These are phyloP conservation scores for Prolemur simus DNA, from an alignment of 2,113 vertebrate genomes.

Conservation along the genomic window DNA sequence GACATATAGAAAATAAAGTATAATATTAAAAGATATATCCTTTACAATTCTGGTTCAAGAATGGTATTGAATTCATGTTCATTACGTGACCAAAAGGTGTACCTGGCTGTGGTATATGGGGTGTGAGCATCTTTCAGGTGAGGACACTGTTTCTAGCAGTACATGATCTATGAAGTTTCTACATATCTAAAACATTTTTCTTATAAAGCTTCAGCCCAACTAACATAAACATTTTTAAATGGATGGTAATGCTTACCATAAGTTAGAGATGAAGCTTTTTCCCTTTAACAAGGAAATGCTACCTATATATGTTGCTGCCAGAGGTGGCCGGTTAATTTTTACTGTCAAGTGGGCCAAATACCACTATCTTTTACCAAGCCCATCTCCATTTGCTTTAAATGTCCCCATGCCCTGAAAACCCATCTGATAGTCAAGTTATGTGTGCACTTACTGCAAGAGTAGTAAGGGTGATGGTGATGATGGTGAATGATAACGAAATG, in stretches of 20 bases:
- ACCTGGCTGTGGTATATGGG: not conserved
- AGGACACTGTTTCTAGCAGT: not conserved
- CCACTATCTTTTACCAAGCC: not conserved
- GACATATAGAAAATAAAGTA: not conserved
- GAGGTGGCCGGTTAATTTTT: conserved; percentile 1
- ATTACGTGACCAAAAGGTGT: not conserved
- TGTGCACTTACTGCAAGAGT: not conserved
- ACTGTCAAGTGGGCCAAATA: not conserved
- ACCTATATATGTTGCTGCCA: not conserved
- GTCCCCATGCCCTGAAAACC: not conserved
- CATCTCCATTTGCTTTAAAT: not conserved
- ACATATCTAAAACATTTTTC: not conserved
- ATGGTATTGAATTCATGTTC: not conserved
- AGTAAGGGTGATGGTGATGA: not conserved
- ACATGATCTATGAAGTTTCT: not conserved
- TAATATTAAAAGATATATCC: not conserved
- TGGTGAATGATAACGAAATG: not conserved
- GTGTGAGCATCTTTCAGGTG: not conserved
- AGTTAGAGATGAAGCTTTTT: not conserved
- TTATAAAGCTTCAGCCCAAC: not conserved
- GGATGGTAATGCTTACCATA: not conserved
- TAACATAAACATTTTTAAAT: not conserved
- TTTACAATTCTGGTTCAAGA: not conserved
- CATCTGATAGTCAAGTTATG: not conserved
- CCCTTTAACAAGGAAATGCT: not conserved